Evolutionary conservation across 2,113 vertebrate genomes (phyloP).

Genomic region (Lepus americanus): DNA sequence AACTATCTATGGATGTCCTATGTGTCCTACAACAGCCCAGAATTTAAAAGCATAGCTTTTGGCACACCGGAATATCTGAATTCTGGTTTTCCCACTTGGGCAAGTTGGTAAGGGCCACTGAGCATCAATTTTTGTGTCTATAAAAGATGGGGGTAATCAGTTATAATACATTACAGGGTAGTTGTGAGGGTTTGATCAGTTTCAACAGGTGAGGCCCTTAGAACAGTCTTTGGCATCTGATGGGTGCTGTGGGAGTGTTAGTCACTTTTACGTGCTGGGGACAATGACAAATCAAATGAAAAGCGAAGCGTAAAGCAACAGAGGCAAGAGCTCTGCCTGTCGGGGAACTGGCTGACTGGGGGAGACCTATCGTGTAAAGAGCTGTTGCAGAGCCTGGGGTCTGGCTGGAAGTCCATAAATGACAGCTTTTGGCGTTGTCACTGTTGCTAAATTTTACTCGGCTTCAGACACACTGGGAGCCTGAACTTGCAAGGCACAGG

Average conservation of each 20-base stretch:
- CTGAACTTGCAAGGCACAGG: conserved; percentile 21
- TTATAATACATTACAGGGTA: not conserved
- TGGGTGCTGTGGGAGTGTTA: not conserved
- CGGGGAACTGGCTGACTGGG: not conserved
- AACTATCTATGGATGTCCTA: not conserved
- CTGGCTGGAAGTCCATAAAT: not conserved
- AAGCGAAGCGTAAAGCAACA: not conserved
- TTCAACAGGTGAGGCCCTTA: not conserved
- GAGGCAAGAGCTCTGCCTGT: not conserved
- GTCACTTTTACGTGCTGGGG: not conserved
- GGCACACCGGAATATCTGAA: not conserved
- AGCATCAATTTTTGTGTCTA: not conserved
- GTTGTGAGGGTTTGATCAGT: not conserved
- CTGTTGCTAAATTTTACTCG: not conserved
- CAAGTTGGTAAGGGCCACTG: not conserved
- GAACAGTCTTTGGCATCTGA: not conserved
- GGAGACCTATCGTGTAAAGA: not conserved
- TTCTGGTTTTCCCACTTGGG: not conserved
- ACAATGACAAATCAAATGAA: not conserved
- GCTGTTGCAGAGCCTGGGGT: not conserved
- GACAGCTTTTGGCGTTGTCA: not conserved
- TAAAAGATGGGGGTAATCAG: not conserved
- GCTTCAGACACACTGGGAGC: not conserved
- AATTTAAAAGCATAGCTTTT: not conserved
- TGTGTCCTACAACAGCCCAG: not conserved